Percentiles rank a stretch among this genome's conserved stretches.
Evolutionary conservation across 2,797 vertebrate species (phyloP).

Genomic region (Phalanger gymnotis): DNA sequence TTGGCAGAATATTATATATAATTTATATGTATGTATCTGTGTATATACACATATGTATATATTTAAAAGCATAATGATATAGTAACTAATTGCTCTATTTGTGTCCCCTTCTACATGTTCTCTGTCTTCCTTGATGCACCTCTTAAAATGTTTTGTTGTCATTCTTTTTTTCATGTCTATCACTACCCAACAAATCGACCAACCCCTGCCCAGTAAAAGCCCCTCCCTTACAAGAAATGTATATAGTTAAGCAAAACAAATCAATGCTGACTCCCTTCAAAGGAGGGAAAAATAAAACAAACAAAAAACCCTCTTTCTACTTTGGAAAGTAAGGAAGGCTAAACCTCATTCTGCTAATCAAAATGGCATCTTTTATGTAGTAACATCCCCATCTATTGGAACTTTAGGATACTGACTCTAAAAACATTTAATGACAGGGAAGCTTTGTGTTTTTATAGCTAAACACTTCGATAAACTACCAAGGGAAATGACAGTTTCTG

Average conservation of each 20-base stretch:
- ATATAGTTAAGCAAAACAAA: background rate
- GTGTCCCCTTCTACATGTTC: background rate
- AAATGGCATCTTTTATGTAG: background rate
- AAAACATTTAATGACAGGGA: background rate
- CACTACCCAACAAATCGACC: background rate
- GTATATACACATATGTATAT: background rate
- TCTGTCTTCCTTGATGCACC: background rate
- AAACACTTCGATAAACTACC: background rate
- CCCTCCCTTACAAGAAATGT: background rate
- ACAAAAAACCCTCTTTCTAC: background rate
- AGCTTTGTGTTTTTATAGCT: background rate
- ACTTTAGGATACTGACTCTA: background rate
- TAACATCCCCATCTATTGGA: background rate
- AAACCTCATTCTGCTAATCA: background rate
- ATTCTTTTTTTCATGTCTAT: background rate
- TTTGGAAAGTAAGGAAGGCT: background rate
- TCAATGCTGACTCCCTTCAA: background rate
- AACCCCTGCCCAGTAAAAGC: background rate
- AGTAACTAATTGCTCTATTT: background rate
- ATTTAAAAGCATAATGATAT: background rate
- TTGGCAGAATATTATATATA: background rate
- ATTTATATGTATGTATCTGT: background rate
- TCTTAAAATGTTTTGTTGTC: background rate
- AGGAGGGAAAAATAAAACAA: background rate
- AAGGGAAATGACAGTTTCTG: background rate